phyloP scores from a whole-genome alignment of 2,797 vertebrate genomes.

The Falco rusticolus region DNA sequence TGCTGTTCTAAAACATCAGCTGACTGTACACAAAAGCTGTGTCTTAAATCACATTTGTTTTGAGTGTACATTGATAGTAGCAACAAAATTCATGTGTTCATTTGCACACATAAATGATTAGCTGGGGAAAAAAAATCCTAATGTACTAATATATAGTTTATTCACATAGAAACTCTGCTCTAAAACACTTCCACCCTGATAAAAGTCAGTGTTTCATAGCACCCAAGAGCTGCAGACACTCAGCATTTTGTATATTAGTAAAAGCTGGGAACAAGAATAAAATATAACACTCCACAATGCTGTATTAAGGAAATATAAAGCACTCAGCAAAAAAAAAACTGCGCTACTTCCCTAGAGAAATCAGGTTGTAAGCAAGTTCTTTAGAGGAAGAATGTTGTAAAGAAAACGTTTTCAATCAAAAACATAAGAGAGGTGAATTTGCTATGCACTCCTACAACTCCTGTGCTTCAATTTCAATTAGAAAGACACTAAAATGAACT shows the following conservation, averaged over 20 bases:
- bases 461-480: background rate
- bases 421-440: background rate
- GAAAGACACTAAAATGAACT: background rate
- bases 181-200: background rate
- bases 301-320: accelerated
- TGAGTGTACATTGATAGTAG: background rate
- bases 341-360: background rate
- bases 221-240: background rate
- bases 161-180: background rate
- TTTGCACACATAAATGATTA: background rate
- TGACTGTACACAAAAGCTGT: background rate
- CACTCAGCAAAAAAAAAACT: background rate
- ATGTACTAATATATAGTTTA: background rate
- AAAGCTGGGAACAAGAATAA: background rate
- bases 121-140: background rate
- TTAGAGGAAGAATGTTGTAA: background rate
- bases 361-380: background rate
- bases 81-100: background rate
- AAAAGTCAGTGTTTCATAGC: background rate
- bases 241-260: background rate
- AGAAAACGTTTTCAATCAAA: background rate
- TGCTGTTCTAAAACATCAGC: background rate
- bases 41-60: background rate
- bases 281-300: background rate
- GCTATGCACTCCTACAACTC: background rate